Base-by-base conservation (phyloP, 1,140 invertebrate species). In the Bicyclus anynana region DNA sequence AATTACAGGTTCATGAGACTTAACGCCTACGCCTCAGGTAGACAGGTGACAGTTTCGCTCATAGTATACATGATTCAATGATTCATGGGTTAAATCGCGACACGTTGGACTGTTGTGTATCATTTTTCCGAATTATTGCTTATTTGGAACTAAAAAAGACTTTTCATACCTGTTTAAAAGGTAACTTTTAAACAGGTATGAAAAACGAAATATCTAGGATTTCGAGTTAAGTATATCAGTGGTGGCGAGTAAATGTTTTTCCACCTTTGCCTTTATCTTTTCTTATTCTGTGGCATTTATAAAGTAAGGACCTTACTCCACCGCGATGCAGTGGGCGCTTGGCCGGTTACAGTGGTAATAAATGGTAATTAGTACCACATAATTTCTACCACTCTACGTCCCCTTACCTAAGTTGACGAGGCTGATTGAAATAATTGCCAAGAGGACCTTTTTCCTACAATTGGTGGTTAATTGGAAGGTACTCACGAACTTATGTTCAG, bases 261-360 rank as follows among this genome's bases (percentile, higher is more conserved):
- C 71, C 63, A 74, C 69, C 69, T 77, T 75, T 69, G 69, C 69
- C 69, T 77, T 75, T 70, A 72, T 77, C 66, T 79, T 76, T 67
- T 65, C 59, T 66, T 67, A 69, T 65, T 72, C 65, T 67, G 62
- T 74, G 69, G 59, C 74, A 54, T 66, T 65, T 63, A 72, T 69
- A 72, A 77, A 79, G 68, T 68, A 23, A 69, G 65, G 56, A 51
- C 38, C 61, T 62, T 44, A n/a, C 49, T 4, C 38, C 51, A 12
- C 26, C 52, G 57, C 29, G 47, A 54, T 63, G 64, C 48, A 54
- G 35, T 44, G 60, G 53, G 49, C 56, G 56, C 51, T 65, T 59
- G 60, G 53, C 53, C 56, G 56, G 56, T 65, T 62, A 56, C 58
- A 23, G 29, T 6, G 60, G 50, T 62, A 61, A 67, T 54, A 60